Percentiles rank a stretch among this genome's conserved stretches.
Conservation (phyloP, 2,888 invertebrate species). For the Neoaliturus tenellus region DNA sequence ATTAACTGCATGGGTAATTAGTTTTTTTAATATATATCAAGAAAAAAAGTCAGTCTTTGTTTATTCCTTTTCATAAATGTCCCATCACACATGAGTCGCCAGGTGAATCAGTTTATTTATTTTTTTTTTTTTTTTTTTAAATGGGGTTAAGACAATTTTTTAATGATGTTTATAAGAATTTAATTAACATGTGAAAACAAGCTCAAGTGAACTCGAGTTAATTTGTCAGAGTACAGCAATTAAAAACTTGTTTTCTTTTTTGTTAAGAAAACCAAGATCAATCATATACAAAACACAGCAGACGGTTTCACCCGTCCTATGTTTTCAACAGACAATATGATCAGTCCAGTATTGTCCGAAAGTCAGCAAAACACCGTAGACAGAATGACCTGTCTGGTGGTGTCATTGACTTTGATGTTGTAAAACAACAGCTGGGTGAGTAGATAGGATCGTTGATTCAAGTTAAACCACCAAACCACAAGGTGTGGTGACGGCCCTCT, state of each 20-base stretch:
- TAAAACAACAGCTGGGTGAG: not conserved
- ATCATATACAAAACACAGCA: not conserved
- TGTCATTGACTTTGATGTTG: not conserved
- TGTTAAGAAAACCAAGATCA: not conserved
- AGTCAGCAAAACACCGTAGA: not conserved
- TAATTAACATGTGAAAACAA: not conserved
- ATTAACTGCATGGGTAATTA: too few species aligned
- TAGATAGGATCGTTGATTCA: too few species aligned
- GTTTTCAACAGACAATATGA: not conserved
- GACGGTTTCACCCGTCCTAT: not conserved
- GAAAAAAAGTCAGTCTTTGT: too few species aligned
- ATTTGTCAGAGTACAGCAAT: not conserved
- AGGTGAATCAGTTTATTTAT: slow-evolving; percentile 5
- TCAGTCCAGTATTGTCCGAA: not conserved
- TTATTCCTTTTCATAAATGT: too few species aligned
- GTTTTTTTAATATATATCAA: too few species aligned
- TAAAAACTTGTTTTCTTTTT: slow-evolving; percentile 10
- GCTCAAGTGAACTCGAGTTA: not conserved
- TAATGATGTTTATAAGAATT: slow-evolving; percentile 6
- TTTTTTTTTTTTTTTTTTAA: not conserved
- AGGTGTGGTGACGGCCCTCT: too few species aligned
- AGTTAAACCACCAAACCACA: too few species aligned
- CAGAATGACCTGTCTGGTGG: not conserved
- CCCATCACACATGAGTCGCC: too few species aligned
- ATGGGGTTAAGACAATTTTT: not conserved